phyloP scores from a whole-genome alignment of 1,140 invertebrate species.

The Ips nitidus region DNA sequence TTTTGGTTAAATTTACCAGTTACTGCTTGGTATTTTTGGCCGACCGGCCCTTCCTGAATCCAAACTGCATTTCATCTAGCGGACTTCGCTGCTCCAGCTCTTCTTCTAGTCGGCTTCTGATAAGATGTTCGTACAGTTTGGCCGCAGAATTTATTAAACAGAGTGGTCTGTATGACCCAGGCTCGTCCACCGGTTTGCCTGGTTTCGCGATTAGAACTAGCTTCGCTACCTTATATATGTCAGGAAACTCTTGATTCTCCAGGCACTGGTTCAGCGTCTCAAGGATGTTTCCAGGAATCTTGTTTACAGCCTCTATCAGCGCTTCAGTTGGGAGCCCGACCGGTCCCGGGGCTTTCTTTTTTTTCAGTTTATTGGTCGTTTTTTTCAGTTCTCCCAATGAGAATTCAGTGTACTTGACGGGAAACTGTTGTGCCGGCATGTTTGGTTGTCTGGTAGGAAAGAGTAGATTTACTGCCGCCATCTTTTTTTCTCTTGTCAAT shows the following conservation, averaged over 20 bases:
- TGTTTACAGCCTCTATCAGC: no score
- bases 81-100: slow-evolving; percentile 8
- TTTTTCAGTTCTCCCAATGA: no score
- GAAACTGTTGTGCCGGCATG: no score
- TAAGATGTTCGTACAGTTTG: slow-evolving; percentile 12
- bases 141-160: no score
- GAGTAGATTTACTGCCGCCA: no score
- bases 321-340: no score
- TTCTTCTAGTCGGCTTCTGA: slow-evolving; percentile 15
- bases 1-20: no score
- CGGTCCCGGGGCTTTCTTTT: no score
- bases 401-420: no score
- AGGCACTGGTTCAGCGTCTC: neutral
- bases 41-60: neutral
- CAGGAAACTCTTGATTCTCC: neutral
- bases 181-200: neutral
- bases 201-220: neutral
- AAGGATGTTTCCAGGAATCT: neutral
- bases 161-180: neutral
- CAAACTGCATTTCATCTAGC: neutral
- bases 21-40: neutral
- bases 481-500: no score
- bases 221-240: neutral
- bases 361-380: no score
- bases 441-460: no score